Evolutionary conservation across 2,888 invertebrate genomes (phyloP), one percentile per base, ranked within the genome.

Genomic region (Callinectes sapidus): DNA sequence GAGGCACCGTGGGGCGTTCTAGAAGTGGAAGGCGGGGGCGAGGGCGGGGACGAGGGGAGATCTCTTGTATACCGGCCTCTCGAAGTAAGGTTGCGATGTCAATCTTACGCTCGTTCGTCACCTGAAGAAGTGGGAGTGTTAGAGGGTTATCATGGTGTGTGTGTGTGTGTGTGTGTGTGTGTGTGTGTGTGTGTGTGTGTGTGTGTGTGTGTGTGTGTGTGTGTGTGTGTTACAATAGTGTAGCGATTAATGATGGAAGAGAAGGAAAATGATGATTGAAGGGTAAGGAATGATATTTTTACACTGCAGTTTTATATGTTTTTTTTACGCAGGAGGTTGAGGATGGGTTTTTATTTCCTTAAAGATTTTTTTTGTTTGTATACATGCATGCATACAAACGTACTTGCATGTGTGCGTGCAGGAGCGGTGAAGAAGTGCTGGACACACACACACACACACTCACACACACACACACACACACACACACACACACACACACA

Each of bases 81-180:
- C 88, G 18, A 28, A 71, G 71, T n/a, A 71, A 23, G 8, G 71
- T 13, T n/a, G 71, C 71, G 10, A 71, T 91, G 32, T 91, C 92
- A 16, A 87, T 28, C 23, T 89, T 61, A 14, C 91, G 85, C 48
- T 85, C 85, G 23, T 88, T 89, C 18, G 48, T 85, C 2, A 91
- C 85, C 92, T 93, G 89, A 35, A 35, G 81, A 42, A 88, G 66
- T 14, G 23, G 18, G 16, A 89, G 2, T 89, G 28, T 77, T 48
- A 54, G 48, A 16, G 39, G n/a, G 66, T 28, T 35, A 18, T 66
- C 18, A 85, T 23, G 18, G 35, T 35, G 61, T 90, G 54, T 35
- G 16, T 32, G 77, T 81, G 77, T 81, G 77, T 81, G 77, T 81
- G 77, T 35, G 77, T 81, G 77, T 35, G 77, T 81, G 81, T 35